Base-by-base conservation (phyloP, 2,797 vertebrate species). In the Enteromius radiatus region DNA sequence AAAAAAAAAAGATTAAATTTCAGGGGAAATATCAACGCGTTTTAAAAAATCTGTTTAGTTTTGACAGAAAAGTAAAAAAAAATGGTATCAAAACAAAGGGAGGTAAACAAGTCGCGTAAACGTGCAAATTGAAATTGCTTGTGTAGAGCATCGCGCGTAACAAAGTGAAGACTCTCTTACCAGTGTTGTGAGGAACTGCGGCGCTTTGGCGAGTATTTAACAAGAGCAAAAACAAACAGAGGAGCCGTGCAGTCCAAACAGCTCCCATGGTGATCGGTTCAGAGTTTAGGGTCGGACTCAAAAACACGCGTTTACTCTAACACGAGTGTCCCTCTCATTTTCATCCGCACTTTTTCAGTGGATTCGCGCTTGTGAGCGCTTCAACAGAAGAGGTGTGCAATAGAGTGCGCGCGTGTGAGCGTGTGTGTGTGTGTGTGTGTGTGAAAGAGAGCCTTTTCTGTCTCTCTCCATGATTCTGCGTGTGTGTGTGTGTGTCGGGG, bases 201-300 rank as follows among this genome's bases (percentile, higher is more conserved):
- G 91, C 83, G 92, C 92, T 94, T 92, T 94, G 94, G 91, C 91
- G 90, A 91, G 90, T 93, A 90, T 94, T 94, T 93, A 95, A 94
- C 93, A 95, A 89, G 92, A 95, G 93, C 91, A 95, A 93, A 93
- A 95, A 93, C 93, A 95, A 94, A 95, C 94, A 95, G 68, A 95
- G 91, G 92, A 93, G 89, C 89, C 91, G 90, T 73, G 92, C 89
- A 89, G 91, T 91, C 91, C 94, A 91, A 91, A 93, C 77, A 92
- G 92, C 92, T 93, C 92, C 94, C 95, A 96, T 96, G 90, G 93
- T 92, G 94, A 93, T 90, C 91, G 84, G 91, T 91, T 94, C 91
- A 92, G 90, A 90, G 91, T 92, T 90, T 89, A 89, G 90, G 93
- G 91, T 90, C 92, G 90, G 92, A 76, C 91, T 93, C 91, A 91